phyloP scores from a whole-genome alignment of 2,888 invertebrate species.

The Tetragnatha montana region DNA sequence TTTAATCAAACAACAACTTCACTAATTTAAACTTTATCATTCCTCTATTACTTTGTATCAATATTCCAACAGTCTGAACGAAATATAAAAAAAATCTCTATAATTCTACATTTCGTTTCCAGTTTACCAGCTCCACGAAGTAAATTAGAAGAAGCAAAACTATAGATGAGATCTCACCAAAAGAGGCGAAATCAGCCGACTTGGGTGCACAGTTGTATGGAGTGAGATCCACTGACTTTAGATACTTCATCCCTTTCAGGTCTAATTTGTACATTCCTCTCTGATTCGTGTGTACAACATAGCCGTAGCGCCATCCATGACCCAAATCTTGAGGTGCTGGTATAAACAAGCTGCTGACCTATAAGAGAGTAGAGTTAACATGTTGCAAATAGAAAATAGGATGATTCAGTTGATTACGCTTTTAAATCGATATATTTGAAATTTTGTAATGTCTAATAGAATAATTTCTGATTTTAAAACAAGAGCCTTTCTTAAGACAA shows the following conservation, averaged over 20 bases:
- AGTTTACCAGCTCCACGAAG: too few species aligned
- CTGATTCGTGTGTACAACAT: constrained; percentile 84
- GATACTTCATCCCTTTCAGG: constrained; percentile 83
- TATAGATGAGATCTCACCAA: constrained; percentile 78
- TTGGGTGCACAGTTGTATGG: constrained; percentile 85
- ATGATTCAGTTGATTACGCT: not conserved
- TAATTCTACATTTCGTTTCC: too few species aligned
- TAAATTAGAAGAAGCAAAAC: too few species aligned
- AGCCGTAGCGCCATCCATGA: constrained; percentile 83
- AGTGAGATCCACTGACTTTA: constrained; percentile 83
- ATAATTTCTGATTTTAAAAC: too few species aligned
- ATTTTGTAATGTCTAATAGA: too few species aligned
- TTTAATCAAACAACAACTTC: too few species aligned
- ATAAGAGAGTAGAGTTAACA: not conserved
- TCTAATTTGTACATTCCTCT: constrained; percentile 85
- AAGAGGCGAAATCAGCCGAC: constrained; percentile 83
- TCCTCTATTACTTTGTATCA: too few species aligned
- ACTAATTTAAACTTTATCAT: too few species aligned
- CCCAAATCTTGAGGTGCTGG: constrained; percentile 77
- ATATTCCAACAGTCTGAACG: too few species aligned
- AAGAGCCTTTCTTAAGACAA: too few species aligned
- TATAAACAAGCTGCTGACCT: constrained; percentile 76
- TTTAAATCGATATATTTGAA: too few species aligned
- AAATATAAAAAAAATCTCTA: too few species aligned
- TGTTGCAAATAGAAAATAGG: not conserved